These are phyloP conservation scores for Thomomys bottae DNA, from an alignment of 2,113 vertebrate species.

Conservation along the genomic window DNA sequence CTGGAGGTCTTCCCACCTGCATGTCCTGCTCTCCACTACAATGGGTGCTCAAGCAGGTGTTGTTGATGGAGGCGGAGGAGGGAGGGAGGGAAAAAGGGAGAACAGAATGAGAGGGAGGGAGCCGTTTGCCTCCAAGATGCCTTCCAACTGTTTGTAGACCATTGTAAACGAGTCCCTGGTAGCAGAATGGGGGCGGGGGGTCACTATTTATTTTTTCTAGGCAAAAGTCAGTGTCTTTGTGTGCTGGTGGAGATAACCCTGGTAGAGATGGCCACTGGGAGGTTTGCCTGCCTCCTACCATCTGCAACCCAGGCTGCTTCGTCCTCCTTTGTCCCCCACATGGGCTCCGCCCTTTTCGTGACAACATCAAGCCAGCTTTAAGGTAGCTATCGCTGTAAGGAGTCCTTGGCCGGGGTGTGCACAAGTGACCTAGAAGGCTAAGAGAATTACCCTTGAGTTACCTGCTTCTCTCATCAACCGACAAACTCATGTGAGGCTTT, in stretches of 20 bases:
- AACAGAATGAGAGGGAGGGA: not conserved
- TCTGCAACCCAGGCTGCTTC: no score
- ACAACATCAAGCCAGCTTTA: not conserved
- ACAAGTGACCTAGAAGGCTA: not conserved
- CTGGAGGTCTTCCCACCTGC: not conserved
- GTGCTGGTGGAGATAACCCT: not conserved
- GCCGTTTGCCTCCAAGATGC: not conserved
- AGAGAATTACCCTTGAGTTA: not conserved
- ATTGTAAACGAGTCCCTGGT: no score
- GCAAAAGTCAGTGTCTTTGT: not conserved
- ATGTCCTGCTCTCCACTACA: no score
- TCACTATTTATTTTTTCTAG: not conserved
- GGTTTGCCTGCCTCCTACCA: no score
- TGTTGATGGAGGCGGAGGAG: not conserved
- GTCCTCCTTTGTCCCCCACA: not conserved
- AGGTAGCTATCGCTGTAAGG: not conserved
- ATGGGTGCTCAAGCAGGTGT: fast-evolving
- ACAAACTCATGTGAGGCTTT: not conserved
- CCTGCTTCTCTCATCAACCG: not conserved
- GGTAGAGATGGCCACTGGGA: not conserved
- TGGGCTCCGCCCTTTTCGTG: not conserved
- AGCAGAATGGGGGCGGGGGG: not conserved
- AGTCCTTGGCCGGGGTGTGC: not conserved
- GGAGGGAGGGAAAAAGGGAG: not conserved
- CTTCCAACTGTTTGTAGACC: not conserved